A percentile compares a stretch with the other conserved stretches of the same genome.
Evolutionary conservation across 1,140 invertebrate genomes (phyloP).

Genomic region (Drosophila melanogaster): Release_6_plus_ISO1_MT NT_033777.3:11034001-11034500

Average conservation of each 20-base stretch:
- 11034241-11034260: not conserved
- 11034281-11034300: too few species aligned
- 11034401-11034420: conserved; percentile 1
- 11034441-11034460: conserved; percentile 26
- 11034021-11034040: conserved; percentile 33
- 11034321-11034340: too few species aligned
- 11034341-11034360: too few species aligned
- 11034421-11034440: conserved; percentile 1
- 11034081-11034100: conserved; percentile 74
- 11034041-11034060: conserved; percentile 27
- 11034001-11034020: conserved; percentile 71
- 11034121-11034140: conserved; percentile 3
- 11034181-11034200: conserved; percentile 22
- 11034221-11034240: not conserved
- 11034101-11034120: not conserved
- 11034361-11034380: not conserved
- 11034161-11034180: conserved; percentile 61
- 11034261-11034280: too few species aligned
- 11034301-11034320: too few species aligned
- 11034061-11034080: conserved; percentile 42
- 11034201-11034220: conserved; percentile 17
- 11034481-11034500: conserved; percentile 58
- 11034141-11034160: conserved; percentile 20
- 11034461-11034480: conserved; percentile 46
- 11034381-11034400: not conserved